Evolutionary conservation across 2,113 vertebrate species (phyloP).

Genomic region (Channa argus): DNA sequence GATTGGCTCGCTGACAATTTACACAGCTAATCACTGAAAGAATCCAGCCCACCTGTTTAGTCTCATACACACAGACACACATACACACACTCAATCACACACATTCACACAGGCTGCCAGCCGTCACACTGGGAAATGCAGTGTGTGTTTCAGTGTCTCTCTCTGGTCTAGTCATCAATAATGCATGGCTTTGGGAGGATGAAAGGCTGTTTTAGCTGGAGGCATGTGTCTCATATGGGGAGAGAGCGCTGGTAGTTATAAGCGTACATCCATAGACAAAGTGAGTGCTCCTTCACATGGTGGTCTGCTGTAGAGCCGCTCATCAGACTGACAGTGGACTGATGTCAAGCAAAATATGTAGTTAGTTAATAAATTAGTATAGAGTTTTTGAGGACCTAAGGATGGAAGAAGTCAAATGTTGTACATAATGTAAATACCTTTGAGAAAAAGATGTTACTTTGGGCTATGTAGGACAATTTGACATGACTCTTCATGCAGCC

Average conservation of each 20-base stretch:
- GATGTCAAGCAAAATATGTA: not conserved
- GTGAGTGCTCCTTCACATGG: slow-evolving; percentile 40
- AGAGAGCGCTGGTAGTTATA: slow-evolving; percentile 61
- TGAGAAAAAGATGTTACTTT: not conserved
- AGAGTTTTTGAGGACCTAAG: not conserved
- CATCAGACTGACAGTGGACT: slow-evolving; percentile 7
- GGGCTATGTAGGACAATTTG: not conserved
- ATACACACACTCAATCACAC: slow-evolving; percentile 16
- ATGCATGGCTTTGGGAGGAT: slow-evolving; percentile 78
- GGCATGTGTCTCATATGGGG: slow-evolving; percentile 75
- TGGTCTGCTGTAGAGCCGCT: slow-evolving; percentile 28
- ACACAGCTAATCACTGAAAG: slow-evolving; percentile 60
- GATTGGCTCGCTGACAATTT: slow-evolving; percentile 69
- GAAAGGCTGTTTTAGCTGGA: slow-evolving; percentile 82
- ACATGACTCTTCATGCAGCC: slow-evolving; percentile 15
- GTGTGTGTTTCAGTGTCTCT: slow-evolving; percentile 73
- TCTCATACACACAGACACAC: slow-evolving; percentile 22
- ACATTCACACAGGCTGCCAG: slow-evolving; percentile 38
- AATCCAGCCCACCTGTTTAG: slow-evolving; percentile 67
- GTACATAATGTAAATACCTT: not conserved
- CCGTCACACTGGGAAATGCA: slow-evolving; percentile 64
- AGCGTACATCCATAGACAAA: slow-evolving; percentile 66
- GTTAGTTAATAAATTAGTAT: not conserved
- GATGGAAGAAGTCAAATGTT: not conserved
- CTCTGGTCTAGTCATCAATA: slow-evolving; percentile 80